Evolutionary conservation across 2,888 invertebrate species (phyloP).

Genomic region (Achlya flavicornis): DNA sequence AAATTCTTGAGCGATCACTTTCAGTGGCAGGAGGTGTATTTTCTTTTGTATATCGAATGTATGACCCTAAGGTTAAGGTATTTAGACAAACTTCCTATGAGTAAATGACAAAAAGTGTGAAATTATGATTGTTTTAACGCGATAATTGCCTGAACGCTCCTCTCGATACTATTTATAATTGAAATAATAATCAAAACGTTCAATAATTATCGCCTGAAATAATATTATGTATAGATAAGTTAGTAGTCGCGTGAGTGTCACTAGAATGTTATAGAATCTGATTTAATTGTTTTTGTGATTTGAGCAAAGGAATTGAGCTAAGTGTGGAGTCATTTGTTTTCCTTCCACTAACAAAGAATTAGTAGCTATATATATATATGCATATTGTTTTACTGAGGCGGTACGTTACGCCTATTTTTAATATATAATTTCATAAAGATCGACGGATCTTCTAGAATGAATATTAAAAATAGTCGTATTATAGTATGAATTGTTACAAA

Average conservation of each 20-base stretch:
- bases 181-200: not conserved
- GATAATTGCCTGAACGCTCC: not conserved
- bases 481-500: not conserved
- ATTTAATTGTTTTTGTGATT: not conserved
- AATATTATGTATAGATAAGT: not conserved
- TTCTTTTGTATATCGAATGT: conserved; percentile 1
- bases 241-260: not conserved
- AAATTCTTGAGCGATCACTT: conserved; percentile 2
- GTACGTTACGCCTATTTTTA: not conserved
- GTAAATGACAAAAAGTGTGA: not conserved
- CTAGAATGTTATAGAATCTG: not conserved
- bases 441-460: too few relatives aligned
- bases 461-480: too few relatives aligned
- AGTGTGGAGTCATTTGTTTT: not conserved
- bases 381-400: not conserved
- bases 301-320: not conserved
- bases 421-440: not conserved
- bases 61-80: not conserved
- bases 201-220: not conserved
- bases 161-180: conserved; percentile 2
- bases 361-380: not conserved
- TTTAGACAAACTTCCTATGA: conserved; percentile 2
- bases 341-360: not conserved
- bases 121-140: not conserved
- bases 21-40: not conserved